Base-by-base conservation (phyloP, 2,888 invertebrate species). In the Drosophila diplacantha region DNA sequence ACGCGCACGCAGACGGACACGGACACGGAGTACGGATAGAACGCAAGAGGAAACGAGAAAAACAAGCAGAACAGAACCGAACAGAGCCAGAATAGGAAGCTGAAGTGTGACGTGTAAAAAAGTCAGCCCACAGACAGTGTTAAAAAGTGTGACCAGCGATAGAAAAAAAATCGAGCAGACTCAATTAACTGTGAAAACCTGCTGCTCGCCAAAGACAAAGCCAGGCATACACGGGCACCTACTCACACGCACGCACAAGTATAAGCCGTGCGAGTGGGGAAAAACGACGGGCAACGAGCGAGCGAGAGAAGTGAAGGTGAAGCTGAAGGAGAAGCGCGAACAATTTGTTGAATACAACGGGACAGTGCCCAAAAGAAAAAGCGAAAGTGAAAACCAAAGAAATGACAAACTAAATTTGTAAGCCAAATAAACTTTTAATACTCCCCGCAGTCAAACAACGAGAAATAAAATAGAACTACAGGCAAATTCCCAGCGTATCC, bases 1-100 rank as follows among this genome's bases (percentile, higher is more conserved):
- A 73, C 84, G 83, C 84, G 81, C 83, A 84, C 71, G 80, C 83
- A 72, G 52, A 74, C 81, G 80, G 78, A 79, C 84, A 77, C 69
- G 70, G 70, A 52, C 37, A 43, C 61, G 64, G 64, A 65, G 72
- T 73, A 72, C 75, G 83, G 84, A 82, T 76, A 72, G 82, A 82
- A 67, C 69, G 65, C 71, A 43, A 55, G 37, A 35, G 49, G 41
- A 50, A 60, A 44, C 50, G 56, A 59, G 71, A 37, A n/a, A 43
- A 44, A 35, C 47, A 47, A 34, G 58, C 53, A 66, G 54, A 46
- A 24, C 51, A 20, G 38, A n/a, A 24, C 38, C 22, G 54, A 46
- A 20, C 55, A 18, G 12, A 14, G 14, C 44, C 44, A 55, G 61
- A 71, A 50, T 63, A 54, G 37, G 7, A 50, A 38, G 50, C 29